A percentile compares a stretch with the other conserved stretches of the same genome.
These are phyloP conservation scores for Formica selysi DNA, from an alignment of 1,140 invertebrate species.

Conservation along the genomic window DNA sequence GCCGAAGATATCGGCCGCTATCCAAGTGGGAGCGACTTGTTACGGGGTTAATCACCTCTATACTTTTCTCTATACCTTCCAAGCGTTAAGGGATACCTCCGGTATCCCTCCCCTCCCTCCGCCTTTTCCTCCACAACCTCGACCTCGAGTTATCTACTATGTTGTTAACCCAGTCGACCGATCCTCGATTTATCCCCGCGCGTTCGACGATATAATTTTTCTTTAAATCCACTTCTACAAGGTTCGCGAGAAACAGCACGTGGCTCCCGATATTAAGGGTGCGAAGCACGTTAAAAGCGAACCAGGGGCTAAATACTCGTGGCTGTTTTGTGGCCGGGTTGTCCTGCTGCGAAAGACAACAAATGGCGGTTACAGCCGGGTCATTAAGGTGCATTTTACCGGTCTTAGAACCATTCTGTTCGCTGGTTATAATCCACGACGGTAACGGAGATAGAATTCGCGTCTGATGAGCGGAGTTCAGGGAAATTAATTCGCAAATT, in stretches of 20 bases:
- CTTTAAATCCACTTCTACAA: conserved; percentile 22
- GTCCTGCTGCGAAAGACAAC: conserved; percentile 51
- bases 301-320: conserved; percentile 31
- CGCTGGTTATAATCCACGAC: conserved; percentile 37
- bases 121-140: not conserved
- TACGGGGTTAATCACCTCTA: conserved; percentile 54
- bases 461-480: conserved; percentile 35
- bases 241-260: not conserved
- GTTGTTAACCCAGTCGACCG: conserved; percentile 26
- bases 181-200: conserved; percentile 22
- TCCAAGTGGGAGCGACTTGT: conserved; percentile 23
- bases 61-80: not conserved
- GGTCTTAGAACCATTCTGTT: too few species aligned
- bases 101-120: not conserved
- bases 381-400: conserved; percentile 61
- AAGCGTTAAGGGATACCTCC: conserved; percentile 4
- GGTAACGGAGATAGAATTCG: conserved; percentile 50
- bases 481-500: conserved; percentile 69
- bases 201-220: conserved; percentile 44
- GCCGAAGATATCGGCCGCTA: conserved; percentile 33
- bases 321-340: conserved; percentile 14
- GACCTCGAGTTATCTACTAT: conserved; percentile 36
- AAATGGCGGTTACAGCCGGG: conserved; percentile 18
- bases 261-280: not conserved
- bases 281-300: not conserved